Evolutionary conservation across 2,797 vertebrate species (phyloP).

Genomic region (Molothrus ater): DNA sequence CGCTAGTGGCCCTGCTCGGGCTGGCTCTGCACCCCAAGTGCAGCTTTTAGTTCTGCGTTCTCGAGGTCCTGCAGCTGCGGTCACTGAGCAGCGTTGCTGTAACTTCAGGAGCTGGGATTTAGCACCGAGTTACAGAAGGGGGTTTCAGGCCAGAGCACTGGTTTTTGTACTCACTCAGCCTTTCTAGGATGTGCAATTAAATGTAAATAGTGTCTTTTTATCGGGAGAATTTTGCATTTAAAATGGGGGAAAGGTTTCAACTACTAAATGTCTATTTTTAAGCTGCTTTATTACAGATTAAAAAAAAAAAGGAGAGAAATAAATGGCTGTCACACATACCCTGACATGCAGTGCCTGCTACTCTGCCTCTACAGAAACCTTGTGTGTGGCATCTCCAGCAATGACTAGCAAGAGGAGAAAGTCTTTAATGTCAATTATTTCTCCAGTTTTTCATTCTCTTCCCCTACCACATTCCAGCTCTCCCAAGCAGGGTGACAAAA

Average conservation of each 20-base stretch:
- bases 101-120: neutral
- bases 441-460: slow-evolving; percentile 43
- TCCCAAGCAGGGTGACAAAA: neutral
- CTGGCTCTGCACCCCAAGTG: rapidly evolving
- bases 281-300: neutral
- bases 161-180: slow-evolving; percentile 20
- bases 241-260: neutral
- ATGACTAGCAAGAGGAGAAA: slow-evolving; percentile 69
- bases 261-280: slow-evolving; percentile 18
- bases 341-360: neutral
- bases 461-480: neutral
- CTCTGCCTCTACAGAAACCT: neutral
- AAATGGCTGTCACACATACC: neutral
- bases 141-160: neutral
- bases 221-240: neutral
- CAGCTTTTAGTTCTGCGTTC: rapidly evolving
- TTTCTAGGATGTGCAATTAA: neutral
- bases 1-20: slow-evolving; percentile 69
- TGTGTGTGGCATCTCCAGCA: neutral
- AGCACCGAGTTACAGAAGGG: neutral
- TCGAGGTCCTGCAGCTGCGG: rapidly evolving
- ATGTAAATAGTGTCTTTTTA: slow-evolving; percentile 43
- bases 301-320: neutral
- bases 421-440: slow-evolving; percentile 52
- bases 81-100: rapidly evolving